Evolutionary conservation across 2,888 invertebrate genomes (phyloP).

Genomic region (Epirrhoe alternata): DNA sequence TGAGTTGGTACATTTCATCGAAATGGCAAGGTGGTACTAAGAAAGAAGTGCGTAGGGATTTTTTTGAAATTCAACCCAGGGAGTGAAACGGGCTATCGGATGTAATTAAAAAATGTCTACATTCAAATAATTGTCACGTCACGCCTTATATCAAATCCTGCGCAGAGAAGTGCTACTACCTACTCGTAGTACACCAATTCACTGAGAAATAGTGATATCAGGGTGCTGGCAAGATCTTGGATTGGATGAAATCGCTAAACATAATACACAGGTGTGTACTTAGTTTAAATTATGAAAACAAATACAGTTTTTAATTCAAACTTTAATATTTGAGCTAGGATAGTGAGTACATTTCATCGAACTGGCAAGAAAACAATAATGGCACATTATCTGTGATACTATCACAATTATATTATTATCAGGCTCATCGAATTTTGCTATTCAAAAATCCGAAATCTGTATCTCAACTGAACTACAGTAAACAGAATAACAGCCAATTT

Average conservation of each 20-base stretch:
- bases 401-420: constrained; percentile 16
- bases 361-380: constrained; percentile 47
- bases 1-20: too few relatives aligned
- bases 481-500: constrained; percentile 8
- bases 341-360: constrained; percentile 37
- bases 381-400: constrained; percentile 49
- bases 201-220: constrained; percentile 13
- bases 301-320: constrained; percentile 43
- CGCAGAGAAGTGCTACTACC: too few relatives aligned
- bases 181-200: too few relatives aligned
- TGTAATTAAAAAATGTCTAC: too few relatives aligned
- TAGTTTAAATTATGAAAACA: too few relatives aligned
- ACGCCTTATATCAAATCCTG: too few relatives aligned
- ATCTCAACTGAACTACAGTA: neutral
- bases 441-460: neutral
- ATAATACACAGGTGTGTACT: too few relatives aligned
- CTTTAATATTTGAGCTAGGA: constrained; percentile 19
- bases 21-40: too few relatives aligned
- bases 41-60: too few relatives aligned
- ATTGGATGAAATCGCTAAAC: constrained; percentile 43
- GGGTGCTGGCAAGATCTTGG: constrained; percentile 34
- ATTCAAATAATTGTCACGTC: too few relatives aligned
- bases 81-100: too few relatives aligned
- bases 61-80: too few relatives aligned
- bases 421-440: constrained; percentile 1